Base-by-base conservation (phyloP, 2,797 vertebrate genomes). In the Takifugu ocellatus region DNA sequence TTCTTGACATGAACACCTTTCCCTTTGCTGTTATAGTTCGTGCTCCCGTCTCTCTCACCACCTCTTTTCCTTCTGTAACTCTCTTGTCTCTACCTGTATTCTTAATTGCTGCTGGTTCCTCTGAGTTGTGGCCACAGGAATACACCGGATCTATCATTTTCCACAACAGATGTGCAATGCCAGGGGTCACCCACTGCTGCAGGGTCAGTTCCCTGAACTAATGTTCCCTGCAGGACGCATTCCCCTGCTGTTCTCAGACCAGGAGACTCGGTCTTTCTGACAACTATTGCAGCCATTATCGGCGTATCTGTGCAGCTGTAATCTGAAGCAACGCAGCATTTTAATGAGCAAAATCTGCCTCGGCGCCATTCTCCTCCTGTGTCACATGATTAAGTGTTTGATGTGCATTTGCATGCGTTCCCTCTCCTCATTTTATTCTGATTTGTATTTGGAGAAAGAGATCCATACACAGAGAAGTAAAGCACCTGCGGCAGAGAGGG, bases 401-500 rank as follows among this genome's bases (percentile, higher is more conserved):
- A 81, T 82, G 77, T 83, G 70, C 52, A 49, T 54, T 68, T 64
- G 51, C 56, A 12, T 53, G 63, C 74, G 45, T 69, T 62, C 59
- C 67, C 54, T 64, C 47, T 68, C 12, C 63, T 66, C 45, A 48
- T 78, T 82, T 75, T 43, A 58, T 68, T 82, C 57, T 72, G 75
- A 81, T 83, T 75, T 74, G 67, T 85, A 69, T 85, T 84, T 78
- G 50, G n/a, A 9, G 59, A 77, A 80, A 85, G 61, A 79, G 83
- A 84, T 81, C 63, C 73, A 75, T 81, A 81, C 74, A 71, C 61
- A 70, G 70, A 68, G 66, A 68, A 82, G 70, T 63, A 47, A 71
- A 81, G 64, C 63, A 89, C 87, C 85, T 85, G 73, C 74, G 82
- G 87, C 86, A 87, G 86, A 84, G 68, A 82, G 80, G 72, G 80